Evolutionary conservation across 2,888 invertebrate genomes (phyloP).

Genomic region (Miltochrista miniata): DNA sequence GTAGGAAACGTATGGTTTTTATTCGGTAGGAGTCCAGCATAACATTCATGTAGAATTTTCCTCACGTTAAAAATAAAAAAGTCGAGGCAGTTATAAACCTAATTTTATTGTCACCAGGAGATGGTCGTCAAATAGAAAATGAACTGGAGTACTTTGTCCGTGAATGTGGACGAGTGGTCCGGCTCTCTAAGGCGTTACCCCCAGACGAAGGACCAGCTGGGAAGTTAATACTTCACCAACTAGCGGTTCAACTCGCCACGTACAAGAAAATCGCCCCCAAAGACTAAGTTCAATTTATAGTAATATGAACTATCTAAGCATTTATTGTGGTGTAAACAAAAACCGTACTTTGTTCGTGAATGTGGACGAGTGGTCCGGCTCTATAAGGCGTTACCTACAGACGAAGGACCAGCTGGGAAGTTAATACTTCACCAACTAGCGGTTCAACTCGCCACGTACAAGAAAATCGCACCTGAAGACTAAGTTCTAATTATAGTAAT

Average conservation of each 20-base stretch:
- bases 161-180: conserved; percentile 92
- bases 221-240: conserved; percentile 89
- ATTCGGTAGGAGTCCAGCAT: too few relatives aligned
- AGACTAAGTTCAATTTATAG: conserved; percentile 52
- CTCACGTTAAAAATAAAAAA: too few relatives aligned
- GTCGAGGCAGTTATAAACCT: too few relatives aligned
- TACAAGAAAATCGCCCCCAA: conserved; percentile 88
- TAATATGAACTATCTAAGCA: too few relatives aligned
- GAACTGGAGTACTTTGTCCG: conserved; percentile 95
- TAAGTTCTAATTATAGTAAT: too few relatives aligned
- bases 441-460: conserved; percentile 91
- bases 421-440: conserved; percentile 91
- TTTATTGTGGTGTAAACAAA: too few relatives aligned
- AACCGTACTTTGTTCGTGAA: conserved; percentile 95
- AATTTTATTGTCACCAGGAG: conserved; percentile 48
- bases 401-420: conserved; percentile 82
- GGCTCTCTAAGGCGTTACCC: conserved; percentile 90
- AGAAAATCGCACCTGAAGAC: conserved; percentile 85
- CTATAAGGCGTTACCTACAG: conserved; percentile 88
- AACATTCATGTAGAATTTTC: too few relatives aligned
- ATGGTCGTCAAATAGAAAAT: conserved; percentile 81
- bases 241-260: conserved; percentile 90
- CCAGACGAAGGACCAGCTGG: conserved; percentile 82
- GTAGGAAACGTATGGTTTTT: too few relatives aligned
- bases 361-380: conserved; percentile 91